These are phyloP conservation scores for Lobophora halterata DNA, from an alignment of 2,888 invertebrate genomes.

Conservation along the genomic window DNA sequence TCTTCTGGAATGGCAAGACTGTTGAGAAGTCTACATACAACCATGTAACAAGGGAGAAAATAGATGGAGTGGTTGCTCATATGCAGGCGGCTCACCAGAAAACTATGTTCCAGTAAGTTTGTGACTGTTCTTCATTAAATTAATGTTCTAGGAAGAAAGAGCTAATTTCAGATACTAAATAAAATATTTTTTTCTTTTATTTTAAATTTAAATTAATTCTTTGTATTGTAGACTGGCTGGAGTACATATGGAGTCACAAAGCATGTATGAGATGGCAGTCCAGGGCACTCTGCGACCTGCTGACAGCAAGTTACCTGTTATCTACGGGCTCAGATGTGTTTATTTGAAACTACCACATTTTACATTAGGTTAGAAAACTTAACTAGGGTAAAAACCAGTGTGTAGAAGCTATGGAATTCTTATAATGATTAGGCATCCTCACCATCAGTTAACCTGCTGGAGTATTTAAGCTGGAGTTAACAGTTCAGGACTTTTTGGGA, in stretches of 20 bases:
- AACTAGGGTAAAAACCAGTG: too few species aligned
- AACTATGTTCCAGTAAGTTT: conserved; percentile 91
- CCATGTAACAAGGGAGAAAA: conserved; percentile 84
- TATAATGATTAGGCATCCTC: too few species aligned
- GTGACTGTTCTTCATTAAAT: conserved; percentile 1
- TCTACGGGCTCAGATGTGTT: conserved; percentile 93
- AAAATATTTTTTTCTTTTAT: neutral
- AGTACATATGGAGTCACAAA: conserved; percentile 91
- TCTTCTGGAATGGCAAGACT: conserved; percentile 86
- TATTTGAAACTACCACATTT: conserved; percentile 91
- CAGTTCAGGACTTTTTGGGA: too few species aligned
- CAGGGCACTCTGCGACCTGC: conserved; percentile 90
- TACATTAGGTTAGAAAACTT: conserved; percentile 83
- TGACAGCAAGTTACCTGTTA: conserved; percentile 84
- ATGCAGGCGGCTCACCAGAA: conserved; percentile 93
- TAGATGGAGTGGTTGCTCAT: conserved; percentile 88
- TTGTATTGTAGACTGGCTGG: conserved; percentile 83
- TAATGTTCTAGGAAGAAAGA: too few species aligned
- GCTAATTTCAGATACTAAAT: conserved; percentile 3
- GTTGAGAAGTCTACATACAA: conserved; percentile 85
- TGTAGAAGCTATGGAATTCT: too few species aligned
- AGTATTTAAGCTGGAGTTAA: too few species aligned
- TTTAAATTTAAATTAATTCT: neutral
- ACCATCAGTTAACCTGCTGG: too few species aligned
- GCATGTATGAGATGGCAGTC: conserved; percentile 93